Evolutionary conservation across 2,797 vertebrate species (phyloP).

Genomic region (Zalophus californianus): DNA sequence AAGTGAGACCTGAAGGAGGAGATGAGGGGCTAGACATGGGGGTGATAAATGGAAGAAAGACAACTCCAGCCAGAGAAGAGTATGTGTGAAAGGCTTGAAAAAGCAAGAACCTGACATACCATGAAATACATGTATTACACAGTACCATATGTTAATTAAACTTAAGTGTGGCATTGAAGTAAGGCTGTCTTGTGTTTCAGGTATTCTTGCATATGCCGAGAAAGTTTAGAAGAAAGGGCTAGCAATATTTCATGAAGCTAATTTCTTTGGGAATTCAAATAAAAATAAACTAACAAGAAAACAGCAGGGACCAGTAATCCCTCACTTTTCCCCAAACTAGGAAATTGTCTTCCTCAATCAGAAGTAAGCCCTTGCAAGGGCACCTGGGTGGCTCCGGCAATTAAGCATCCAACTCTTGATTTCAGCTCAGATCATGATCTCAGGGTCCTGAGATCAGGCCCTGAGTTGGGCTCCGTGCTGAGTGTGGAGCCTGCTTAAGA

Average conservation of each 20-base stretch:
- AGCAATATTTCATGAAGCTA: neutral
- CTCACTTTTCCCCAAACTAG: neutral
- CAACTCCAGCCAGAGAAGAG: neutral
- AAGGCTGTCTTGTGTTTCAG: neutral
- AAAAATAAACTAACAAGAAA: conserved; percentile 56
- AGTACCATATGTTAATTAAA: neutral
- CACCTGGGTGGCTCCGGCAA: no score
- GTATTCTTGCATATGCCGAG: neutral
- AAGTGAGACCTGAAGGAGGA: neutral
- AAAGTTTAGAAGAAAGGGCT: neutral
- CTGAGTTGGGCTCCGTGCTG: no score
- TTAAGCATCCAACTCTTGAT: no score
- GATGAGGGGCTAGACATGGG: neutral
- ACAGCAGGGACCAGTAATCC: neutral
- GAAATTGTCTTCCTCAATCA: conserved; percentile 13
- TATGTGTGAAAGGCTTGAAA: neutral
- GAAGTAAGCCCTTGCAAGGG: neutral
- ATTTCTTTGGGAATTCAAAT: conserved; percentile 33
- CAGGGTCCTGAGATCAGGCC: no score
- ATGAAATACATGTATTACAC: neutral
- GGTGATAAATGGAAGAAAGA: neutral
- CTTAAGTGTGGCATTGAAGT: neutral
- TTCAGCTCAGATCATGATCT: no score
- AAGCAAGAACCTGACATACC: neutral
- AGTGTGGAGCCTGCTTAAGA: no score